These are phyloP conservation scores for Leucophora obtusa DNA, from an alignment of 2,888 invertebrate genomes.

Conservation along the genomic window DNA sequence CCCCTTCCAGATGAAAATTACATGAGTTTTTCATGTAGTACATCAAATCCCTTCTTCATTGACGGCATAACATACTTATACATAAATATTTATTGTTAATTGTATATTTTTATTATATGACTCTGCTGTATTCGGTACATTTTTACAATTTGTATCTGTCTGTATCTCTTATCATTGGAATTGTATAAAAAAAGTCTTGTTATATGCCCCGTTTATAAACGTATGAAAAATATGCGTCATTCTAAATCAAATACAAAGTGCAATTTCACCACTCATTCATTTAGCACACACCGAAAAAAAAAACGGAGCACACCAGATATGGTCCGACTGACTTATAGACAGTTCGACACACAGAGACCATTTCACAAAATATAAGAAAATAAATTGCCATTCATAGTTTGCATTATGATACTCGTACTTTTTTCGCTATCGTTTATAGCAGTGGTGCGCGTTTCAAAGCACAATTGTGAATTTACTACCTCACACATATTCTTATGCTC, in stretches of 20 bases:
- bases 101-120: not conserved
- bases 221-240: conserved; percentile 57
- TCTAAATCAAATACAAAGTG: conserved; percentile 62
- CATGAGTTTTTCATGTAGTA: conserved; percentile 4
- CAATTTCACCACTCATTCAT: conserved; percentile 56
- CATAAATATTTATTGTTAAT: not conserved
- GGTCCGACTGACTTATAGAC: not conserved
- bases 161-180: conserved; percentile 50
- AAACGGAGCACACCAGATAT: conserved; percentile 1
- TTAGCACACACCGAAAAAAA: not conserved
- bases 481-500: no score
- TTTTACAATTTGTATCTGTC: conserved; percentile 5
- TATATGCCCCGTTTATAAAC: conserved; percentile 44
- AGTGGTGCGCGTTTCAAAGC: no score
- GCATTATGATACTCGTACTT: not conserved
- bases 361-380: not conserved
- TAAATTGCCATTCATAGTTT: not conserved
- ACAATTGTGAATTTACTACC: no score
- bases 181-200: conserved; percentile 21
- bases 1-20: not conserved
- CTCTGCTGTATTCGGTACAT: not conserved
- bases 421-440: not conserved
- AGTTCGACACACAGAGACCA: not conserved
- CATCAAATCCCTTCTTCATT: conserved; percentile 15
- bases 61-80: not conserved